Percentiles rank a stretch among this genome's conserved stretches.
phyloP scores from a whole-genome alignment of 2,113 vertebrate species.

The Hippocampus guttulatus region DNA sequence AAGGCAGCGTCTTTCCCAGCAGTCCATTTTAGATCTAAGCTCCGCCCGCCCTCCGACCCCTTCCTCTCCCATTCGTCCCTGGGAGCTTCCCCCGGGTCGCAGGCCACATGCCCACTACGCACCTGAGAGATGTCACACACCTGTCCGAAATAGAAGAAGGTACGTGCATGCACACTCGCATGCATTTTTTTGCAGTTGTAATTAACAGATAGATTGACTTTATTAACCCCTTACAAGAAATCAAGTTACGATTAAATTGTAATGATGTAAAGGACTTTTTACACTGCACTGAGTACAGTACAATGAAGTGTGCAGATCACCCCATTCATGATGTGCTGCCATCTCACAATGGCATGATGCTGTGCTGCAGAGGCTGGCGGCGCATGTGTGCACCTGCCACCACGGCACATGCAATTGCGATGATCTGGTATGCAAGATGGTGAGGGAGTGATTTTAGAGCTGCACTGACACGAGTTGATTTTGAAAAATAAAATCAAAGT shows the following conservation, averaged over 20 bases:
- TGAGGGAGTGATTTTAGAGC: no score
- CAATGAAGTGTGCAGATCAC: no score
- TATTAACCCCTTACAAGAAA: neutral
- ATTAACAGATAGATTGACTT: neutral
- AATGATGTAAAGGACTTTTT: neutral
- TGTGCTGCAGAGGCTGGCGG: no score
- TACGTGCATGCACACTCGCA: slow-evolving; percentile 34
- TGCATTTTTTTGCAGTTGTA: neutral
- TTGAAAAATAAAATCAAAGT: no score
- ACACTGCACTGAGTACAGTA: no score
- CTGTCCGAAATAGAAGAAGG: slow-evolving; percentile 92
- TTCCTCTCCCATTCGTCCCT: slow-evolving; percentile 95
- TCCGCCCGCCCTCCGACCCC: slow-evolving; percentile 84
- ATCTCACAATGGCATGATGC: no score
- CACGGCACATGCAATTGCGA: no score
- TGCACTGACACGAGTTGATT: no score
- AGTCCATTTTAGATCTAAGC: slow-evolving; percentile 88
- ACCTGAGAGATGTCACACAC: slow-evolving; percentile 94
- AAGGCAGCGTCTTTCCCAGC: slow-evolving; percentile 90
- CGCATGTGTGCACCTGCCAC: no score
- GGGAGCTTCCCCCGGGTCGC: slow-evolving; percentile 93
- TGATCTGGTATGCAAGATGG: no score
- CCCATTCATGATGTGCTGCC: no score
- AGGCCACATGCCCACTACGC: slow-evolving; percentile 92
- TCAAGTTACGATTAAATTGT: neutral